A percentile compares a stretch with the other conserved stretches of the same genome.
These are phyloP conservation scores for Todiramphus saurophagus DNA, from an alignment of 2,113 vertebrate genomes.

Conservation along the genomic window DNA sequence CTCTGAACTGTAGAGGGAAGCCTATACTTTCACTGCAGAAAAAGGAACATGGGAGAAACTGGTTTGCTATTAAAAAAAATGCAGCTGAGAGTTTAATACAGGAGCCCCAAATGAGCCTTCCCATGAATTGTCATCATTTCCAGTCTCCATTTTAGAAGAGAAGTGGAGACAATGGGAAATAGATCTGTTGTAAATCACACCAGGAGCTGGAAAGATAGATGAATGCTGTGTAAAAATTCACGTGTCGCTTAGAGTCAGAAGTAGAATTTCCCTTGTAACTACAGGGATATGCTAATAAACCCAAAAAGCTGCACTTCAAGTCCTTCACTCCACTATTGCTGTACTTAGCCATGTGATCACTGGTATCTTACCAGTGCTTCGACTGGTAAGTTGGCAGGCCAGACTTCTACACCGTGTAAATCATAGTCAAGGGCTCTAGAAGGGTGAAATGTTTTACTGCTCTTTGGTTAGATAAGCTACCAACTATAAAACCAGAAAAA, in stretches of 20 bases:
- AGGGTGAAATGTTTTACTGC: neutral
- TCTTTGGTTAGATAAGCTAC: neutral
- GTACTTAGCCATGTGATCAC: neutral
- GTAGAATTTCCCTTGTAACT: neutral
- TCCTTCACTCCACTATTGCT: neutral
- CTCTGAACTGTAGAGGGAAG: constrained; percentile 37
- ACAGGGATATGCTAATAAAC: neutral
- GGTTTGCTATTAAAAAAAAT: neutral
- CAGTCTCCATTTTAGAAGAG: neutral
- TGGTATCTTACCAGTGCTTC: neutral
- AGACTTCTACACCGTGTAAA: neutral
- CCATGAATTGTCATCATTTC: neutral
- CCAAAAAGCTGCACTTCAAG: neutral
- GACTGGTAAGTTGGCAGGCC: neutral
- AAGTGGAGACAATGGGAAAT: neutral
- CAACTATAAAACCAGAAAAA: neutral
- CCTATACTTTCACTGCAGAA: neutral
- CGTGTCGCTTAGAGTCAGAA: neutral
- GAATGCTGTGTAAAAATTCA: neutral
- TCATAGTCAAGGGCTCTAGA: neutral
- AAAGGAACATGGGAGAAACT: neutral
- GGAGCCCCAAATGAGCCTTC: neutral
- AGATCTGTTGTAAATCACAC: neutral
- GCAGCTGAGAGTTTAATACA: neutral
- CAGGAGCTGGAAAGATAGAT: fast-evolving